phyloP scores from a whole-genome alignment of 1,140 invertebrate species.

The Agraylea sexmaculata region DNA sequence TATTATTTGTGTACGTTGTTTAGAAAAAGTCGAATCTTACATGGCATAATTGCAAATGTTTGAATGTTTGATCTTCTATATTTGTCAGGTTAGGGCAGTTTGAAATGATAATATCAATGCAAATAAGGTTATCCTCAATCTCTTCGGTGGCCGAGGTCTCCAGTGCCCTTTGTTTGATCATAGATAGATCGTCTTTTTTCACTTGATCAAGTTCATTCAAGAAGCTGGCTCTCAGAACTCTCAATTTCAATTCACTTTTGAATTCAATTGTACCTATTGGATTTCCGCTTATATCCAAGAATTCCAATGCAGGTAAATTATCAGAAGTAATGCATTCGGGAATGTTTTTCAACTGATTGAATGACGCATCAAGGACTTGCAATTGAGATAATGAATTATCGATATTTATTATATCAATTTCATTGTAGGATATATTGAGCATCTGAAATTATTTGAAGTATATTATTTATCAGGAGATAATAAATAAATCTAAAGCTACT shows the following conservation, averaged over 20 bases:
- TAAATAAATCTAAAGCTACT: slow-evolving; percentile 10
- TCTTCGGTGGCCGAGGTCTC: slow-evolving; percentile 18
- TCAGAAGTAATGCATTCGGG: slow-evolving; percentile 29
- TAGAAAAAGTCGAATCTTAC: slow-evolving; percentile 22
- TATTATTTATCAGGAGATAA: neutral
- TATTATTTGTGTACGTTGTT: neutral
- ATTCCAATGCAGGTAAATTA: slow-evolving; percentile 31
- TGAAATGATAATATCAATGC: slow-evolving; percentile 32
- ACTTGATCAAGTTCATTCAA: slow-evolving; percentile 26
- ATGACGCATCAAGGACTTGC: slow-evolving; percentile 32
- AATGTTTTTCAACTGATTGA: slow-evolving; percentile 30
- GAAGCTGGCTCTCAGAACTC: slow-evolving; percentile 32
- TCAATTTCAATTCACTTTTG: slow-evolving; percentile 32
- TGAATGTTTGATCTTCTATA: slow-evolving; percentile 32
- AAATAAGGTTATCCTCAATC: slow-evolving; percentile 21
- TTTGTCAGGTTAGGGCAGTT: slow-evolving; percentile 26
- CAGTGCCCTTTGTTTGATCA: slow-evolving; percentile 26
- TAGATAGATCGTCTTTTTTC: slow-evolving; percentile 32
- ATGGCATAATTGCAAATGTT: slow-evolving; percentile 32
- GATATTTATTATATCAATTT: slow-evolving; percentile 29
- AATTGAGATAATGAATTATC: slow-evolving; percentile 29
- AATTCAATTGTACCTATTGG: slow-evolving; percentile 33
- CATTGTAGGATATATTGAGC: slow-evolving; percentile 33
- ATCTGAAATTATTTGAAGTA: slow-evolving; percentile 24
- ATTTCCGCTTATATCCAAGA: slow-evolving; percentile 34